A percentile compares a stretch with the other conserved stretches of the same genome.
phyloP scores from a whole-genome alignment of 2,113 vertebrate genomes.

The Chaetodon auriga region DNA sequence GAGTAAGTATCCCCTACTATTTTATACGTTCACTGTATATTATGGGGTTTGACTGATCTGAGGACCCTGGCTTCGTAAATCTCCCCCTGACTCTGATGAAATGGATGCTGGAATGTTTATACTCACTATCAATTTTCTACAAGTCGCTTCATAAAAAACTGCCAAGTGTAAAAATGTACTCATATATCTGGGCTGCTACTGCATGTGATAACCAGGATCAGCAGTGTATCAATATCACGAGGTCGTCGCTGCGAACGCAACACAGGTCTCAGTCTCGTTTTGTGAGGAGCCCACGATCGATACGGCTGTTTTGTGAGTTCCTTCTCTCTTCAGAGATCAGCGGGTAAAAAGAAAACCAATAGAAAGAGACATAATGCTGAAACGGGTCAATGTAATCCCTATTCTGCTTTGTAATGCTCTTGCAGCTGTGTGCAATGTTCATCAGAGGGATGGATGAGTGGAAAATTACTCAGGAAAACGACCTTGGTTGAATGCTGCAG shows the following conservation, averaged over 20 bases:
- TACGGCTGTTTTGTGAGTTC: conserved; percentile 51
- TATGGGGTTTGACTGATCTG: background rate
- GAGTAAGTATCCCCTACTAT: background rate
- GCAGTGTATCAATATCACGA: conserved; percentile 39
- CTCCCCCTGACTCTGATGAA: conserved; percentile 9
- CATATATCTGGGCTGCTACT: conserved; percentile 7
- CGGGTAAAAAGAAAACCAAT: conserved; percentile 56
- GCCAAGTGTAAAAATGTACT: conserved; percentile 7
- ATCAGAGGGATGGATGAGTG: conserved; percentile 39
- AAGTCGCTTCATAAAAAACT: conserved; percentile 5
- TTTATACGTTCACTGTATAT: background rate
- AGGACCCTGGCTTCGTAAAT: conserved; percentile 21
- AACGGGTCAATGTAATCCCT: conserved; percentile 51
- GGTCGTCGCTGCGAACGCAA: conserved; percentile 7
- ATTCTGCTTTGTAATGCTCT: conserved; percentile 23
- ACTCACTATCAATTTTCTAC: conserved; percentile 6
- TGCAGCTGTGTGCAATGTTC: conserved; percentile 14
- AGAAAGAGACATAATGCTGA: conserved; percentile 38
- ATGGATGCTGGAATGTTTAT: conserved; percentile 10
- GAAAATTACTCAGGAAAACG: conserved; percentile 36
- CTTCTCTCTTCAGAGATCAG: conserved; percentile 16
- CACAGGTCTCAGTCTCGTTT: conserved; percentile 15
- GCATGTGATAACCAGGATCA: conserved; percentile 13
- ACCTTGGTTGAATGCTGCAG: conserved; percentile 29
- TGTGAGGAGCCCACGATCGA: conserved; percentile 30